Base-by-base conservation (phyloP, 2,797 vertebrate genomes). In the Emydoidea blandingii region DNA sequence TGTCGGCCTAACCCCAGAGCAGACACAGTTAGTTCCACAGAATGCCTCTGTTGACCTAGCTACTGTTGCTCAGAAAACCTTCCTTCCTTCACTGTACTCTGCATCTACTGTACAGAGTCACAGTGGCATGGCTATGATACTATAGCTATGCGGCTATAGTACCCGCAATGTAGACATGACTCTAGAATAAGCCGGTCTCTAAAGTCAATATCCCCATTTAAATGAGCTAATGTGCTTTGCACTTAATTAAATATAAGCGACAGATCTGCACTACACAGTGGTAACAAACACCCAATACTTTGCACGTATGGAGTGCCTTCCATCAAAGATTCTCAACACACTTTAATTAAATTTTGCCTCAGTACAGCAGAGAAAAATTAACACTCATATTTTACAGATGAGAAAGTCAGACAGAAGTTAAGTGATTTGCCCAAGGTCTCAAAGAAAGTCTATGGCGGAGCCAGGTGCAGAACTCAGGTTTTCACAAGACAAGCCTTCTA, bases 381-480 rank as follows among this genome's bases (percentile, higher is more conserved):
- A 37, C 18, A 7, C 18, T 72, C 41, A 29, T 41, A 76, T 27
- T 47, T 76, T 27, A 47, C 12, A 76, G 41, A 18, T 37, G 65
- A 76, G 41, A 47, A 47, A 15, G 14, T 8, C 41, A 76, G 23
- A 59, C 27, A 47, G 44, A 27, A 27, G 44, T 79, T 23, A 47
- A 87, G 56, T 56, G 57, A 91, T 85, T 81, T 89, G n/a, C 87
- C 84, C 68, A 87, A 54, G 54, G 78, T 16, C 86, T 49, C 44
- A 68, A 95, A 80, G 31, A 31, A 8, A 16, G 18, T n/a, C 81
- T 85, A 91, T 1, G 4, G 72, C 65, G 82, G 19, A 41, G n/a
- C 68, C 68, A 41, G 68, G 21, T 41, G 37, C 21, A 72, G 92
- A 90, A 96, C 57, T 91, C 84, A 93, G 10, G 49, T 92, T 25